Evolutionary conservation across 2,113 vertebrate genomes (phyloP).

Genomic region (Rana temporaria): DNA sequence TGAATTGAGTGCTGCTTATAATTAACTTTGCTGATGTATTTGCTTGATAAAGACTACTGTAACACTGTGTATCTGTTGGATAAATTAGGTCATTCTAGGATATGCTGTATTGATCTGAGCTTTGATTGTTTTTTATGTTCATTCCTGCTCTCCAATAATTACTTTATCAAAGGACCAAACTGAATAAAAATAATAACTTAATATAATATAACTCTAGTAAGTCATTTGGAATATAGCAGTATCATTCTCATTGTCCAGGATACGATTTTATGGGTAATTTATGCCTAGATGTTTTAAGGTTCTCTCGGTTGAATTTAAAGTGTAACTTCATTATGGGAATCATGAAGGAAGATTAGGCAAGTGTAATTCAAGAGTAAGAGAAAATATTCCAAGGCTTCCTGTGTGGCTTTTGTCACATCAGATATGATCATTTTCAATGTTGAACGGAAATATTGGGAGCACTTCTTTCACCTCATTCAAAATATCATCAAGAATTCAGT

Average conservation of each 20-base stretch:
- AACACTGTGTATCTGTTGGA: not conserved
- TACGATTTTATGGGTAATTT: not conserved
- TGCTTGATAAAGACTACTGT: conserved; percentile 13
- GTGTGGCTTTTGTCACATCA: too few species aligned
- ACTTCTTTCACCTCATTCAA: too few species aligned
- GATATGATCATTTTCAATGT: too few species aligned
- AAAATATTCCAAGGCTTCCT: too few species aligned
- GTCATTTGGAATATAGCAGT: not conserved
- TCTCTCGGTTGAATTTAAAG: too few species aligned
- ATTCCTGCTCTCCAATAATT: not conserved
- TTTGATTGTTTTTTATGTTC: conserved; percentile 10
- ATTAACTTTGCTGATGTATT: conserved; percentile 19
- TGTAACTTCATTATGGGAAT: too few species aligned
- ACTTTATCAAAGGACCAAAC: not conserved
- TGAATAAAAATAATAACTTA: not conserved
- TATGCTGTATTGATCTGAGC: conserved; percentile 3
- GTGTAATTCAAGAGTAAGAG: too few species aligned
- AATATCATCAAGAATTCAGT: too few species aligned
- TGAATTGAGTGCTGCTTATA: conserved; percentile 35
- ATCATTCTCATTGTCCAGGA: not conserved
- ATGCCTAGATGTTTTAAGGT: too few species aligned
- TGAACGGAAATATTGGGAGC: too few species aligned
- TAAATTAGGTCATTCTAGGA: conserved; percentile 3
- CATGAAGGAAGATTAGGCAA: too few species aligned
- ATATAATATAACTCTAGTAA: too few species aligned